A percentile compares a stretch with the other conserved stretches of the same genome.
These are phyloP conservation scores for Perdita meconis DNA, from an alignment of 2,888 invertebrate species.

Conservation along the genomic window DNA sequence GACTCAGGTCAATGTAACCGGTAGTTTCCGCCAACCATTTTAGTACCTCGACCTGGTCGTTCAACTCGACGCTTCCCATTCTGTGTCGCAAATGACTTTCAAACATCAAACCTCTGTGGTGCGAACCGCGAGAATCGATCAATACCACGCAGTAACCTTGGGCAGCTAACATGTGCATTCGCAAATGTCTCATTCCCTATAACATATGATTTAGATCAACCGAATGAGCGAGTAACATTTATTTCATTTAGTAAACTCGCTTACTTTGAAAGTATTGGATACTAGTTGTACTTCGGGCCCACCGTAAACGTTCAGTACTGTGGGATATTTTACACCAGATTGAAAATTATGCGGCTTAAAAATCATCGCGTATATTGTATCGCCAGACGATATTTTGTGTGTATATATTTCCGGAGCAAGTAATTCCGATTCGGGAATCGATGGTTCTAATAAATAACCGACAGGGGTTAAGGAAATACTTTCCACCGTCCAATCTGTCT, in stretches of 20 bases:
- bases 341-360: slow-evolving; percentile 92
- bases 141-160: slow-evolving; percentile 98
- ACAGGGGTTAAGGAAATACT: slow-evolving; percentile 89
- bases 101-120: slow-evolving; percentile 95
- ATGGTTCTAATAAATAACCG: slow-evolving; percentile 90
- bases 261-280: slow-evolving; percentile 96
- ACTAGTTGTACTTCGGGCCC: slow-evolving; percentile 99
- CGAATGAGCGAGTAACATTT: neutral
- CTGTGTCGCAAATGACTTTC: slow-evolving; percentile 95
- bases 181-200: slow-evolving; percentile 94
- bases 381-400: slow-evolving; percentile 89
- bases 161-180: slow-evolving; percentile 97
- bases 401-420: slow-evolving; percentile 90
- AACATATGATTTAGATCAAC: slow-evolving; percentile 7
- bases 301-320: slow-evolving; percentile 98
- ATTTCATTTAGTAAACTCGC: neutral
- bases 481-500: slow-evolving; percentile 89
- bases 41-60: slow-evolving; percentile 97
- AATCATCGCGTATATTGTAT: slow-evolving; percentile 93
- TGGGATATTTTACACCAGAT: slow-evolving; percentile 91
- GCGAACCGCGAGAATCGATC: slow-evolving; percentile 97
- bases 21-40: slow-evolving; percentile 93
- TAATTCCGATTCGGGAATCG: slow-evolving; percentile 86
- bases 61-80: slow-evolving; percentile 97
- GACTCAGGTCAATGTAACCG: slow-evolving; percentile 94